A percentile compares a stretch with the other conserved stretches of the same genome.
Evolutionary conservation across 2,888 invertebrate genomes (phyloP).

Genomic region (Thecophora atra): DNA sequence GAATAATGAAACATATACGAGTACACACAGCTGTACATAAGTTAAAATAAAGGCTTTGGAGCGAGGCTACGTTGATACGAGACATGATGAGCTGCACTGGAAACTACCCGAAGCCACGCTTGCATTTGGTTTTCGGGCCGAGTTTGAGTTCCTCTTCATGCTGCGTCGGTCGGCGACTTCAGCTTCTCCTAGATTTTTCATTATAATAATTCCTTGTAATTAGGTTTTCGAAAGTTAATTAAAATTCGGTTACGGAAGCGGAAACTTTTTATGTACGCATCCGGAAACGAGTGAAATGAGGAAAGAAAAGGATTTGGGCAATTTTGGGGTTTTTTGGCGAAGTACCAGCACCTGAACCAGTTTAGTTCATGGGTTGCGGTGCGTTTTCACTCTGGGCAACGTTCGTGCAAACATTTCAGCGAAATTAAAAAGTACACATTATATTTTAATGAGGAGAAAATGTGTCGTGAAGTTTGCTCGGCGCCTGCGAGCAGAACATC

Average conservation of each 20-base stretch:
- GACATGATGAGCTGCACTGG: too few relatives aligned
- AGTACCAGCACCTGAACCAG: conserved; percentile 16
- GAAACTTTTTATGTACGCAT: conserved; percentile 64
- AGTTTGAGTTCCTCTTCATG: conserved; percentile 2
- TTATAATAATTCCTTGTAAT: conserved; percentile 66
- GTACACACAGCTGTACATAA: too few relatives aligned
- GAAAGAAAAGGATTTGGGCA: conserved; percentile 46
- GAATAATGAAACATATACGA: conserved; percentile 16
- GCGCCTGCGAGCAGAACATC: conserved; percentile 7
- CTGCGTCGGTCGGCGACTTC: conserved; percentile 3
- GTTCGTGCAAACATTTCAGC: conserved; percentile 63
- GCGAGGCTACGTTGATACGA: too few relatives aligned
- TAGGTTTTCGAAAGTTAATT: conserved; percentile 67
- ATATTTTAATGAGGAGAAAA: conserved; percentile 65
- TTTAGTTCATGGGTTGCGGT: conserved; percentile 4
- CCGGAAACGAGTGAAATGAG: conserved; percentile 39
- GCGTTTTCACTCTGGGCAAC: conserved; percentile 53
- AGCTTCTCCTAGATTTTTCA: conserved; percentile 51
- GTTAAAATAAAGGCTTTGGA: neutral
- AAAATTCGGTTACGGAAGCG: conserved; percentile 66
- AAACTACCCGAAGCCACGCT: too few relatives aligned
- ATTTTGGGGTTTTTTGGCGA: conserved; percentile 44
- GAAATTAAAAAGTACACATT: conserved; percentile 64
- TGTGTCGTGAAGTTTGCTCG: conserved; percentile 43
- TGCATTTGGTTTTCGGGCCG: too few relatives aligned